Conservation (phyloP, 1,140 invertebrate genomes). For the Dreissena polymorpha region DNA sequence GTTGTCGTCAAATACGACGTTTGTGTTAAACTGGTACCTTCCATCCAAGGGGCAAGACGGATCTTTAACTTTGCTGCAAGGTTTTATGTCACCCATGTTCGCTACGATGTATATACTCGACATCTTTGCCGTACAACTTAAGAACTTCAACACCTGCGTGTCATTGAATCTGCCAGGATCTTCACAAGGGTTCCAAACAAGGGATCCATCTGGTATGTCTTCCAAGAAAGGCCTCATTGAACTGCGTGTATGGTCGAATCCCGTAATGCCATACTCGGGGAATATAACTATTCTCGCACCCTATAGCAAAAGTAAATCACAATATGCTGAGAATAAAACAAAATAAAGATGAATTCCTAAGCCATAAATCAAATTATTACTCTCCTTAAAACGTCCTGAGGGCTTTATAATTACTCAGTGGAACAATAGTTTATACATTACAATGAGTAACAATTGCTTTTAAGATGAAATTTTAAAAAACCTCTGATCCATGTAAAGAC, state of each 20-base stretch:
- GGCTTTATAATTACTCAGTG: background rate
- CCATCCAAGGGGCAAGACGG: slow-evolving; percentile 81
- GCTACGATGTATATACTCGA: slow-evolving; percentile 84
- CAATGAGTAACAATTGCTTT: background rate
- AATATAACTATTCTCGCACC: slow-evolving; percentile 89
- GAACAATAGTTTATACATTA: background rate
- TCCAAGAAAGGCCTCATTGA: slow-evolving; percentile 56
- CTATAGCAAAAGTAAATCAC: slow-evolving; percentile 75
- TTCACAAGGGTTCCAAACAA: slow-evolving; percentile 56
- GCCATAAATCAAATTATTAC: background rate
- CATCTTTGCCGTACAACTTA: slow-evolving; percentile 82
- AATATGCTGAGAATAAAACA: slow-evolving; percentile 17
- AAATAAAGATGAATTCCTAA: too few relatives aligned
- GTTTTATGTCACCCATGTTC: slow-evolving; percentile 85
- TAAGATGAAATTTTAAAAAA: background rate
- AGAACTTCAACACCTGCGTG: slow-evolving; percentile 33
- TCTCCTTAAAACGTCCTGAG: background rate
- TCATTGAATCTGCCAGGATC: slow-evolving; percentile 1
- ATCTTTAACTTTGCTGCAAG: slow-evolving; percentile 78
- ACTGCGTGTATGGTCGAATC: slow-evolving; percentile 44
- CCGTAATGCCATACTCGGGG: slow-evolving; percentile 85
- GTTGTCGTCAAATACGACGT: slow-evolving; percentile 86
- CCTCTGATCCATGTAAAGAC: background rate
- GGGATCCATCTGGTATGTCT: slow-evolving; percentile 56
- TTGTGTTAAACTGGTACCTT: slow-evolving; percentile 86